Percentiles rank a stretch among this genome's conserved stretches.
These are phyloP conservation scores for Arctia plantaginis DNA, from an alignment of 2,888 invertebrate genomes.

Conservation along the genomic window DNA sequence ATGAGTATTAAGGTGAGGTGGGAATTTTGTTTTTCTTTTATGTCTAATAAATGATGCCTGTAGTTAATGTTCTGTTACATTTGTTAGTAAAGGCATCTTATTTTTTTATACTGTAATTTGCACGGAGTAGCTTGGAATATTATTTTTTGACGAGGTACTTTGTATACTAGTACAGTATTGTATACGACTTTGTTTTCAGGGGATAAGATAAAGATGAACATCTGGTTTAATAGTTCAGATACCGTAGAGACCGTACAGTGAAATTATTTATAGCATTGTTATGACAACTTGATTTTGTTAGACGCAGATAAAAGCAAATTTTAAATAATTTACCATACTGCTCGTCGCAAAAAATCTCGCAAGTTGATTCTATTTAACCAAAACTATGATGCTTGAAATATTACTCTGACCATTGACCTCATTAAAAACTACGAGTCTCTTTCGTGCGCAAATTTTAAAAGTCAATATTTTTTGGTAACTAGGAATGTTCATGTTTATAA, in stretches of 20 bases:
- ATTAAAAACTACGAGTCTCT: too few relatives aligned
- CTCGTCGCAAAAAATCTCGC: too few relatives aligned
- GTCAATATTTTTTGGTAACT: too few relatives aligned
- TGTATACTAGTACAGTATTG: not conserved
- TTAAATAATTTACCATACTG: too few relatives aligned
- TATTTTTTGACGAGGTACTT: not conserved
- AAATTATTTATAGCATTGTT: too few relatives aligned
- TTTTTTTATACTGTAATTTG: not conserved
- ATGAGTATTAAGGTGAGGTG: not conserved
- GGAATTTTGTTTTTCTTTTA: not conserved
- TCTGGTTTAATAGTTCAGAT: not conserved
- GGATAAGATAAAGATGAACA: not conserved
- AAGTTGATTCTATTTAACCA: too few relatives aligned
- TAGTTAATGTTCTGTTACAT: not conserved
- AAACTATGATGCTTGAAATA: too few relatives aligned
- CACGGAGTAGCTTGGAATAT: not conserved
- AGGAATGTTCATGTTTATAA: too few relatives aligned
- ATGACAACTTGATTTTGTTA: too few relatives aligned
- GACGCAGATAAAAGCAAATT: too few relatives aligned
- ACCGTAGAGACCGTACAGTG: too few relatives aligned
- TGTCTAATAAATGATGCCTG: not conserved
- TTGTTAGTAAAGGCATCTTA: not conserved
- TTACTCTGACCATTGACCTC: not conserved
- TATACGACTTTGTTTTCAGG: not conserved
- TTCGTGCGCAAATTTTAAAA: too few relatives aligned